phyloP scores from a whole-genome alignment of 2,888 invertebrate species.

The Drosophila longiperda region DNA sequence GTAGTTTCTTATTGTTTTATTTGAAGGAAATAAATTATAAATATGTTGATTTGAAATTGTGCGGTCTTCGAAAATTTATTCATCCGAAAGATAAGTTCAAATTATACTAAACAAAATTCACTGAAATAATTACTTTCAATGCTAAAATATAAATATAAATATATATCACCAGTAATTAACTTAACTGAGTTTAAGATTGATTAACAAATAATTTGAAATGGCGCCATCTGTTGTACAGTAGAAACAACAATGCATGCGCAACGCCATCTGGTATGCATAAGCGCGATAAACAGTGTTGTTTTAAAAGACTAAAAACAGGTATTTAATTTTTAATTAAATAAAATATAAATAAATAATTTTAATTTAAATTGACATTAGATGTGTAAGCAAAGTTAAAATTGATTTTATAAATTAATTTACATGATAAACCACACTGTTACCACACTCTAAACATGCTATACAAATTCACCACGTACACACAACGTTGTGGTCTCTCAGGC shows the following conservation, averaged over 20 bases:
- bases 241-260: background rate
- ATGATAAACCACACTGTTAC: background rate
- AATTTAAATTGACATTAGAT: background rate
- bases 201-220: background rate
- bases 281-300: conserved; percentile 7
- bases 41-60: conserved; percentile 46
- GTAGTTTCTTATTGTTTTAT: conserved; percentile 44
- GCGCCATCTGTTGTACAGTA: conserved; percentile 18
- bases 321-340: background rate
- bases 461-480: conserved; percentile 7
- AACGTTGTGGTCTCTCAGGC: conserved; percentile 6
- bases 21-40: conserved; percentile 44
- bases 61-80: background rate
- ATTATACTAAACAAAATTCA: background rate
- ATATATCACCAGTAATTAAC: background rate
- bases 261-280: conserved; percentile 15
- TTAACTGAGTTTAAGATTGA: background rate
- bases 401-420: background rate
- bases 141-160: too few relatives aligned
- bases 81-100: background rate
- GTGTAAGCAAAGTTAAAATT: background rate
- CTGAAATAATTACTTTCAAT: background rate
- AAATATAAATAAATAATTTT: background rate
- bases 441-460: background rate
- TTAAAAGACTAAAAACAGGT: background rate